These are phyloP conservation scores for Pseudochirops cupreus DNA, from an alignment of 2,797 vertebrate genomes.

Conservation along the genomic window DNA sequence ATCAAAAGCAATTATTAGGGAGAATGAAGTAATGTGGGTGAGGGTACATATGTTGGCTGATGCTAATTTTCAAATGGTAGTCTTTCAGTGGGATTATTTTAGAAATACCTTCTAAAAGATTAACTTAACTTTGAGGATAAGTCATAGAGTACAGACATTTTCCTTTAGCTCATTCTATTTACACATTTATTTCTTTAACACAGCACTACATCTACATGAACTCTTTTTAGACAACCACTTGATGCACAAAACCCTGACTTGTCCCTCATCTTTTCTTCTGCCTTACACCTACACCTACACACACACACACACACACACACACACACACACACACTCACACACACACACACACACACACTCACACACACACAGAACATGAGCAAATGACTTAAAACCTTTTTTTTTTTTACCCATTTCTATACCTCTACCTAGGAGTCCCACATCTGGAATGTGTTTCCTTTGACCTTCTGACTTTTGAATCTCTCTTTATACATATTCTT, in stretches of 20 bases:
- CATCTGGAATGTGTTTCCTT: background rate
- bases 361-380: background rate
- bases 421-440: background rate
- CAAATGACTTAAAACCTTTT: background rate
- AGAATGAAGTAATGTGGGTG: background rate
- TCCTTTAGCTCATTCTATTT: background rate
- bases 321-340: background rate
- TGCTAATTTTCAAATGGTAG: constrained; percentile 11
- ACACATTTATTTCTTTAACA: background rate
- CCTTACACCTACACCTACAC: background rate
- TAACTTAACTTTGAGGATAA: background rate
- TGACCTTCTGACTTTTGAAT: background rate
- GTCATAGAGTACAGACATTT: background rate
- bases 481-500: background rate
- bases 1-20: background rate
- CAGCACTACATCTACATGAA: background rate
- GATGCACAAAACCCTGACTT: background rate
- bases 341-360: too few relatives aligned
- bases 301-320: background rate
- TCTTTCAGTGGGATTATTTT: constrained; percentile 20
- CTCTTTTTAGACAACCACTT: background rate
- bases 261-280: background rate
- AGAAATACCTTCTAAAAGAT: constrained; percentile 22
- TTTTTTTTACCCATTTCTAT: background rate
- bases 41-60: background rate